These are phyloP conservation scores for Melieria omissa DNA, from an alignment of 2,888 invertebrate species.

Conservation along the genomic window DNA sequence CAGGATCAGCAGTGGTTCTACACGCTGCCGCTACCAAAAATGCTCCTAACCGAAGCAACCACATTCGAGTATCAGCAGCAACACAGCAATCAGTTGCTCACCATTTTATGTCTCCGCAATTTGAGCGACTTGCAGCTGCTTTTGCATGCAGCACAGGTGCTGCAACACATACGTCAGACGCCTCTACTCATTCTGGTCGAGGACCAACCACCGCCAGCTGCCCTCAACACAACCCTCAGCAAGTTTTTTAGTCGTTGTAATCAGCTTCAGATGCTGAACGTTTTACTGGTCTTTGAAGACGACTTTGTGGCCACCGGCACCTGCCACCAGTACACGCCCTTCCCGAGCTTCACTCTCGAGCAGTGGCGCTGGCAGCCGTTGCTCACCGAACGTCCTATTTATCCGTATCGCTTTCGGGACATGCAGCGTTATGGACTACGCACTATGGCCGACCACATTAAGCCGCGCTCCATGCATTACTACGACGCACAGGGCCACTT, in stretches of 20 bases:
- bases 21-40: background rate
- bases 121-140: background rate
- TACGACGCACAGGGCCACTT: slow-evolving; percentile 22
- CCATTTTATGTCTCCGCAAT: slow-evolving; percentile 22
- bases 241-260: no score
- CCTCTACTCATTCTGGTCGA: slow-evolving; percentile 15
- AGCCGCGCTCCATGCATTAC: slow-evolving; percentile 38
- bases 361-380: background rate
- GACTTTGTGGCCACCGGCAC: slow-evolving; percentile 15
- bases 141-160: slow-evolving; percentile 17
- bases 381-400: background rate
- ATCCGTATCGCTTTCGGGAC: slow-evolving; percentile 31
- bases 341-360: slow-evolving; percentile 37
- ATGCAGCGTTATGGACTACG: slow-evolving; percentile 36
- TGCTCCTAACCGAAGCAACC: background rate
- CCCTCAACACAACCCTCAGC: no score
- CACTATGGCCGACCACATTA: slow-evolving; percentile 35
- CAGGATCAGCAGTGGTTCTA: background rate
- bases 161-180: slow-evolving; percentile 32
- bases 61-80: background rate
- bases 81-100: slow-evolving; percentile 28
- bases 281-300: slow-evolving; percentile 30
- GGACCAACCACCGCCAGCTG: background rate
- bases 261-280: slow-evolving; percentile 33
- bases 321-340: slow-evolving; percentile 34